phyloP scores from a whole-genome alignment of 2,113 vertebrate species.

The Lepidothrix coronata region DNA sequence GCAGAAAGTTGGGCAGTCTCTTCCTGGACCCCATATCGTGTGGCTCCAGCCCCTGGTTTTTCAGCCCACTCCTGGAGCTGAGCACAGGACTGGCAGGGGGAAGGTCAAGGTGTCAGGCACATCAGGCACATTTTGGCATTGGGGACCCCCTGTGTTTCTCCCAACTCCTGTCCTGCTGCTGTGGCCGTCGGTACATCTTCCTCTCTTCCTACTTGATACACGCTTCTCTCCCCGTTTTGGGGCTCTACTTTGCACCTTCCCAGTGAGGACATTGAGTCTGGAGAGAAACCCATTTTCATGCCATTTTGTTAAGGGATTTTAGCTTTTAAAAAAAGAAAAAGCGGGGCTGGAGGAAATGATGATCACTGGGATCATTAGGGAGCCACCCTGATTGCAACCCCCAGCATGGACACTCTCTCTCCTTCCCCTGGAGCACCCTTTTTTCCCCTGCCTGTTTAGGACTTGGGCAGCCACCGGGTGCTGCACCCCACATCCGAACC shows the following conservation, averaged over 20 bases:
- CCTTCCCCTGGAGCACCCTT: neutral
- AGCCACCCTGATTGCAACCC: neutral
- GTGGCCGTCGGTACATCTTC: accelerated
- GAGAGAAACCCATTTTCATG: neutral
- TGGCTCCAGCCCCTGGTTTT: neutral
- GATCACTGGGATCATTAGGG: neutral
- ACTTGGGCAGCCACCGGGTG: neutral
- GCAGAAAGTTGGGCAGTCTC: neutral
- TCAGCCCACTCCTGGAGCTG: neutral
- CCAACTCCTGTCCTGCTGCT: accelerated
- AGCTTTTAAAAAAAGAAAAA: neutral
- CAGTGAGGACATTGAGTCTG: neutral
- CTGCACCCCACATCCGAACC: neutral
- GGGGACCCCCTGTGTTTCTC: neutral
- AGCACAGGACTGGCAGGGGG: accelerated
- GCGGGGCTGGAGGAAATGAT: neutral
- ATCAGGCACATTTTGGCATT: neutral
- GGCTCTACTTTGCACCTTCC: neutral
- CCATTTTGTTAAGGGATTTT: neutral
- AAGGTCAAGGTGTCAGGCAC: neutral
- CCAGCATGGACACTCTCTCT: neutral
- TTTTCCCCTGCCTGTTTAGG: neutral
- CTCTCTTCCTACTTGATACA: neutral
- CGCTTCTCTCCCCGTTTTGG: neutral
- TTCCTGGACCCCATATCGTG: accelerated